phyloP scores from a whole-genome alignment of 2,797 vertebrate genomes.

The Galago senegalensis region DNA sequence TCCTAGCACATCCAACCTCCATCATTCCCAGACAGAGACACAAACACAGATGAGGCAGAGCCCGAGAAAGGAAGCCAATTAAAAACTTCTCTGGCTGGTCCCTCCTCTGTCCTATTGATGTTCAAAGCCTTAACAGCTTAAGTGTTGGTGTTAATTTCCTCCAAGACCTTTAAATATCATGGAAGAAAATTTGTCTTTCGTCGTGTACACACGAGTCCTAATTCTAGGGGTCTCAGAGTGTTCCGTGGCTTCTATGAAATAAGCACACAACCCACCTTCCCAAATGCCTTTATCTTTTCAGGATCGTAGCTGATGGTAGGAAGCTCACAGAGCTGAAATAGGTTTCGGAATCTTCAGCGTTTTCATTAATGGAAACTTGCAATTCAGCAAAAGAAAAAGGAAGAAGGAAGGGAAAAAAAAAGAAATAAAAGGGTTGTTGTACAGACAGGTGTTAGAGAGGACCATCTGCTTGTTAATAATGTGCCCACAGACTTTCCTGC shows the following conservation, averaged over 20 bases:
- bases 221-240: background rate
- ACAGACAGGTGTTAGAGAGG: slow-evolving; percentile 75
- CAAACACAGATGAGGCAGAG: background rate
- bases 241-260: background rate
- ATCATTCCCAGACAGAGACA: background rate
- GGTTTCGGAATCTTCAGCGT: slow-evolving; percentile 72
- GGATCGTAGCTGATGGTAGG: background rate
- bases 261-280: background rate
- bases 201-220: slow-evolving; percentile 18
- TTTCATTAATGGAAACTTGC: slow-evolving; percentile 81
- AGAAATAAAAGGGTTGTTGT: background rate
- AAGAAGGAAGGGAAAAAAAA: background rate
- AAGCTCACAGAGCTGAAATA: slow-evolving; percentile 54
- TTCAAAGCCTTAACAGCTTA: slow-evolving; percentile 28
- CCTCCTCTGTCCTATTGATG: background rate
- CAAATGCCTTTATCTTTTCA: slow-evolving; percentile 29
- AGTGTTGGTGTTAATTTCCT: slow-evolving; percentile 69
- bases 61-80: background rate
- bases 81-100: background rate
- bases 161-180: slow-evolving; percentile 70
- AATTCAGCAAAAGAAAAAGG: slow-evolving; percentile 67
- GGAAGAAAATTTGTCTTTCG: slow-evolving; percentile 68
- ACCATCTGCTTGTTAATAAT: slow-evolving; percentile 80
- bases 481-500: slow-evolving; percentile 67
- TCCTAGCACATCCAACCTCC: background rate